Evolutionary conservation across 2,113 vertebrate genomes (phyloP), one percentile per base, ranked within the genome.

Genomic region (Hepsetus odoe): DNA sequence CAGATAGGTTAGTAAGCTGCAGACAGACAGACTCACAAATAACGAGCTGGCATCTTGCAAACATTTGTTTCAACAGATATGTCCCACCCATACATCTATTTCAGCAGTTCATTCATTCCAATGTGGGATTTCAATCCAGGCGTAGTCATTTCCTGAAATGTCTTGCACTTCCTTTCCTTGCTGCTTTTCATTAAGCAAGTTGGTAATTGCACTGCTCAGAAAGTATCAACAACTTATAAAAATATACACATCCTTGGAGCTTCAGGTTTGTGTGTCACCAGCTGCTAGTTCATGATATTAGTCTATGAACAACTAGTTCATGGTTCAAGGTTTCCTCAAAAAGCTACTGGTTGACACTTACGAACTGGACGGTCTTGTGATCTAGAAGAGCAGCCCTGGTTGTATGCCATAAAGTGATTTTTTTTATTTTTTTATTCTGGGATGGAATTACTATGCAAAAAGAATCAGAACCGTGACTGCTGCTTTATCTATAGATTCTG

Each of bases 31-130:
- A 56, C 62, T 16, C 22, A 51, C 67, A 46, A 49, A 49, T 49
- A 49, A 20, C 2, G 46, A 49, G 56, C 62, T 62, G 33, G 74
- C 38, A 51, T 55, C 26, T 44, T n/a, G 35, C 61, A 76, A 9
- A n/a, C 74, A 44, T 67, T 67, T 2, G 24, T 76, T 76, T 55
- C 62, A 61, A 14, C 32, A 35, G 40, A 30, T 49, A 38, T 53
- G 59, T 40, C 44, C 30, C 61, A 76, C 30, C 59, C 28, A 59
- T 32, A 30, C 14, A 59, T 30, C 28, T 14, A 30, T 16, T 59
- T 59, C 56, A 56, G n/a, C 53, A 2, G 26, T 56, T 56, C 24
- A 58, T 26, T 56, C 55, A 24, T 58, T 58, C 20, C 4, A 49
- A 12, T 49, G 18, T 11, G 5, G 55, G 0, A 28, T 28, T 58